A percentile compares a stretch with the other conserved stretches of the same genome.
phyloP scores from a whole-genome alignment of 2,888 invertebrate species.

The Dynastes tityus region DNA sequence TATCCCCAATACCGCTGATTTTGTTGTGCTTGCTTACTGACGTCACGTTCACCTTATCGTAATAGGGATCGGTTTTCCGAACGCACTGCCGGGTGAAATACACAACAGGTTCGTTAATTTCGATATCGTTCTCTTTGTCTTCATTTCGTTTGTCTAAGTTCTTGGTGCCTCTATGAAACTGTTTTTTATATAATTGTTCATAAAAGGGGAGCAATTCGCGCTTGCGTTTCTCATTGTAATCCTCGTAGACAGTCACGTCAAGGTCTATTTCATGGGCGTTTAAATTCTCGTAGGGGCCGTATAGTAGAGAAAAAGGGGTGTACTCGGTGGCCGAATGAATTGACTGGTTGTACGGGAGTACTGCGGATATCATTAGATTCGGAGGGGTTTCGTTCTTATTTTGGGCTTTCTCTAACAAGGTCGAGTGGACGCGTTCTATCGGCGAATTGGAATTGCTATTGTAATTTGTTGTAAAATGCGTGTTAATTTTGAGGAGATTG shows the following conservation, averaged over 20 bases:
- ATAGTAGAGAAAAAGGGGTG: neutral
- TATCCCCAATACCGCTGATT: conserved; percentile 18
- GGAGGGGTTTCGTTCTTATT: too few species aligned
- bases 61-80: conserved; percentile 32
- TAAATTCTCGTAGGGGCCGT: conserved; percentile 7
- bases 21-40: neutral
- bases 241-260: conserved; percentile 31
- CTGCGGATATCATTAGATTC: too few species aligned
- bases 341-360: too few species aligned
- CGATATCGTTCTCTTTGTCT: neutral
- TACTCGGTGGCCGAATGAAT: too few species aligned
- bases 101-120: conserved; percentile 25
- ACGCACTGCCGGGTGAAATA: conserved; percentile 13
- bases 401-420: too few species aligned
- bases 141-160: conserved; percentile 41
- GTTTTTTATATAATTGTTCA: conserved; percentile 46
- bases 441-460: conserved; percentile 49
- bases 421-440: conserved; percentile 34
- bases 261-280: conserved; percentile 7
- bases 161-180: conserved; percentile 22
- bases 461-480: conserved; percentile 41
- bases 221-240: conserved; percentile 44
- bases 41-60: conserved; percentile 46
- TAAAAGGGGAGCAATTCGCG: conserved; percentile 45
- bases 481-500: conserved; percentile 49